Evolutionary conservation across 92 coral and sea anemone genomes (phyloP).

Genomic region (Umimayanthus kanabou): DNA sequence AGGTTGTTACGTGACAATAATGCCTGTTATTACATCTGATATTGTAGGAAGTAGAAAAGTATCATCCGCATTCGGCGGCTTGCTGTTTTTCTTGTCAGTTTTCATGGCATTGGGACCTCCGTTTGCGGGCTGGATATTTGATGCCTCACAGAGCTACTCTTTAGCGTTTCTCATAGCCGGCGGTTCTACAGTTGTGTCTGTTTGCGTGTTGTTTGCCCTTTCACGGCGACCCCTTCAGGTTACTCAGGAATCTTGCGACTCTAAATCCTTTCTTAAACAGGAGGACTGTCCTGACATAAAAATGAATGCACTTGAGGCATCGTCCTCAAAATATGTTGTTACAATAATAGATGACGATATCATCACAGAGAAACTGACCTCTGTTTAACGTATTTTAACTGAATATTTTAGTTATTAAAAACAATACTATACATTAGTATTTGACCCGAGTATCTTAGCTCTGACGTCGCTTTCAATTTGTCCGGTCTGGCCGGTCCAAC

Average conservation of each 20-base stretch:
- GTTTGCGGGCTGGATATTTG: constrained; percentile 42
- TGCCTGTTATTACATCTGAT: constrained; percentile 41
- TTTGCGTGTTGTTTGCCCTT: constrained; percentile 11
- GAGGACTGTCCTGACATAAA: not conserved
- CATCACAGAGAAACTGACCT: constrained; percentile 19
- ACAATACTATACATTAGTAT: no score
- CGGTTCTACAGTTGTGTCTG: constrained; percentile 10
- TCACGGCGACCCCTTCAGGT: not conserved
- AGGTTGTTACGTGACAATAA: constrained; percentile 34
- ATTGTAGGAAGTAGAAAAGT: constrained; percentile 27
- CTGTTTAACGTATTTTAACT: not conserved
- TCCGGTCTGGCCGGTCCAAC: no score
- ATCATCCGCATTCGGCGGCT: constrained; percentile 20
- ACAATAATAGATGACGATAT: not conserved
- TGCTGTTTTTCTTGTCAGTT: constrained; percentile 29
- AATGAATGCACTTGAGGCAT: not conserved
- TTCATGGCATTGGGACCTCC: constrained; percentile 33
- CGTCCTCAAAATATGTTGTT: not conserved
- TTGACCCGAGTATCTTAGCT: not conserved
- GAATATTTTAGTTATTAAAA: not conserved
- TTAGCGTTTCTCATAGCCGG: constrained; percentile 29
- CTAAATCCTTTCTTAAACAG: not conserved
- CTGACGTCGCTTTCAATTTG: no score
- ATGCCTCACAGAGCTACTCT: constrained; percentile 20
- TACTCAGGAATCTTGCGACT: not conserved